Percentiles rank a stretch among this genome's conserved stretches.
Evolutionary conservation across 2,888 invertebrate genomes (phyloP).

Genomic region (Diabrotica balteata): DNA sequence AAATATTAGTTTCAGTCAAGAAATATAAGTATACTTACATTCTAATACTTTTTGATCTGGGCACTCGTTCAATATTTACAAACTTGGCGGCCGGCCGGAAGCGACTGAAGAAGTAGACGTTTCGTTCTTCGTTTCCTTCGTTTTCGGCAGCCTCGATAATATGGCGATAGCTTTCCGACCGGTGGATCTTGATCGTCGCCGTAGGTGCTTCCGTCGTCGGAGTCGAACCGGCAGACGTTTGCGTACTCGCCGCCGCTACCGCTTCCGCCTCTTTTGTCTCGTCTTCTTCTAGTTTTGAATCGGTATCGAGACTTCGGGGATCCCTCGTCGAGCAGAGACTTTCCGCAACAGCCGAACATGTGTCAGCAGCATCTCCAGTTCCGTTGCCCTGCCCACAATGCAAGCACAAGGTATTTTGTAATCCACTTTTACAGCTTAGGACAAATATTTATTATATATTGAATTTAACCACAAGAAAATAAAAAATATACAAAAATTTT

Average conservation of each 20-base stretch:
- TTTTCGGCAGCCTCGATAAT: conserved; percentile 57
- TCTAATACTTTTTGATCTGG: conserved; percentile 55
- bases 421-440: conserved; percentile 32
- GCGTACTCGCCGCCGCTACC: conserved; percentile 30
- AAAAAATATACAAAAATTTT: neutral
- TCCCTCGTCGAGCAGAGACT: conserved; percentile 40
- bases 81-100: conserved; percentile 57
- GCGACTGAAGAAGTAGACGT: conserved; percentile 54
- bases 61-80: conserved; percentile 58
- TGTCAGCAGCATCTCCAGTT: conserved; percentile 64
- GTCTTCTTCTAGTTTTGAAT: conserved; percentile 19
- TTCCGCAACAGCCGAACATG: conserved; percentile 62
- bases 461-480: no score
- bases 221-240: conserved; percentile 52
- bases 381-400: conserved; percentile 63
- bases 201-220: conserved; percentile 52
- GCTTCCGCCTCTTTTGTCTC: conserved; percentile 12
- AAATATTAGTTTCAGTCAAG: no score
- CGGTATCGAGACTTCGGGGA: conserved; percentile 15
- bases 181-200: conserved; percentile 65
- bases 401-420: conserved; percentile 36
- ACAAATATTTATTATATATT: no score
- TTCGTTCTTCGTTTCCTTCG: conserved; percentile 42
- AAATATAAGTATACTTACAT: conserved; percentile 49
- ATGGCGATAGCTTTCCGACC: conserved; percentile 62